A percentile compares a stretch with the other conserved stretches of the same genome.
phyloP scores from a whole-genome alignment of 2,888 invertebrate genomes.

The Diadegma fenestrale region DNA sequence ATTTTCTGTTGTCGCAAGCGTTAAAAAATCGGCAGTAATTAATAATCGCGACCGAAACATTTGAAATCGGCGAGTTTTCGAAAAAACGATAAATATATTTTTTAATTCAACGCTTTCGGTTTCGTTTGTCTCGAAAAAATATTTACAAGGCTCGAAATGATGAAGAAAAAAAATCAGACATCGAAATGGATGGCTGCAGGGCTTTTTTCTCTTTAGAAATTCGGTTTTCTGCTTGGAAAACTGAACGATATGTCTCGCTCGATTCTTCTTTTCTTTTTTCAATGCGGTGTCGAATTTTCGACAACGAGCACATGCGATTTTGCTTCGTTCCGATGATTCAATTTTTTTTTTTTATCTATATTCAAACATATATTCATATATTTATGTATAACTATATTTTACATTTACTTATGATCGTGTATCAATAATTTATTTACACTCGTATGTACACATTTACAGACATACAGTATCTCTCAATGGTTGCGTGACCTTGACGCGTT shows the following conservation, averaged over 20 bases:
- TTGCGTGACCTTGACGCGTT: background rate
- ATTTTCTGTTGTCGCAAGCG: slow-evolving; percentile 30
- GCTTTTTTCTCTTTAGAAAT: slow-evolving; percentile 64
- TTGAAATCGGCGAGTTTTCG: slow-evolving; percentile 33
- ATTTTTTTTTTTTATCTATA: slow-evolving; percentile 58
- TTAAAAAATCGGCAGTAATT: slow-evolving; percentile 56
- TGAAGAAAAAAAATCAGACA: slow-evolving; percentile 21
- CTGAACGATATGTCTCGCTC: slow-evolving; percentile 78
- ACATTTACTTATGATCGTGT: slow-evolving; percentile 45
- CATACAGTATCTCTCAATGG: slow-evolving; percentile 46
- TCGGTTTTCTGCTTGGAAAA: slow-evolving; percentile 67
- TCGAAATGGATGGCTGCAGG: slow-evolving; percentile 37
- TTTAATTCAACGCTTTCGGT: background rate
- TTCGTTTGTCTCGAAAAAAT: background rate
- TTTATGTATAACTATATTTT: slow-evolving; percentile 73
- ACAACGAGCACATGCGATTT: slow-evolving; percentile 61
- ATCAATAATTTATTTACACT: slow-evolving; percentile 61
- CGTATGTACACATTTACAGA: slow-evolving; percentile 63
- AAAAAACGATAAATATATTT: background rate
- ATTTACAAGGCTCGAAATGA: background rate
- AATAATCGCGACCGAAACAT: slow-evolving; percentile 43
- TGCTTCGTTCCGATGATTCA: slow-evolving; percentile 72
- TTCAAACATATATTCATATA: slow-evolving; percentile 69
- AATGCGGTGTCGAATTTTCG: slow-evolving; percentile 31
- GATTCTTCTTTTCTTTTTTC: slow-evolving; percentile 50